A percentile compares a stretch with the other conserved stretches of the same genome.
Conservation (phyloP, 2,797 vertebrate species). For the Lacerta agilis region DNA sequence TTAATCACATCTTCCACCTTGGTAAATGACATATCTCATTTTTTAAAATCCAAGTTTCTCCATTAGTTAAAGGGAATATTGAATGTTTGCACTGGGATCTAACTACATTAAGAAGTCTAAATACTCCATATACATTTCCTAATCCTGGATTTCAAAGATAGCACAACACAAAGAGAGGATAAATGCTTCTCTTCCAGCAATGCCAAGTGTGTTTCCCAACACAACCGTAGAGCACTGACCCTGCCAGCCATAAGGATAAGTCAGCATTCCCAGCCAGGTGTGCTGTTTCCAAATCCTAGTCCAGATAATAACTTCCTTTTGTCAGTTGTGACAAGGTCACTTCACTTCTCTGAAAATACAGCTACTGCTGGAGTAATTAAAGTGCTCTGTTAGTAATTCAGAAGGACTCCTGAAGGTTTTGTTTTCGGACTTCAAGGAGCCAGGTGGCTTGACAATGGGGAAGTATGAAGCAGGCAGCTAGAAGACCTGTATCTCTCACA, state of each 20-base stretch:
- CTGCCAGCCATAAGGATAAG: slow-evolving; percentile 50
- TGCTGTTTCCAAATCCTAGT: slow-evolving; percentile 25
- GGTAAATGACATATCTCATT: slow-evolving; percentile 57
- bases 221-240: slow-evolving; percentile 35
- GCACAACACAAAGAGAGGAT: slow-evolving; percentile 47
- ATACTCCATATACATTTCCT: slow-evolving; percentile 59
- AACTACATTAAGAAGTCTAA: slow-evolving; percentile 50
- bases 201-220: slow-evolving; percentile 49
- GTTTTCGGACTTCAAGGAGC: slow-evolving; percentile 35
- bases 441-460: slow-evolving; percentile 42
- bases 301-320: slow-evolving; percentile 53
- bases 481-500: slow-evolving; percentile 18
- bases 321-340: slow-evolving; percentile 46
- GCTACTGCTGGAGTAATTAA: slow-evolving; percentile 53
- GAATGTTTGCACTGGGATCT: slow-evolving; percentile 48
- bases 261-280: slow-evolving; percentile 43
- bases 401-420: slow-evolving; percentile 18
- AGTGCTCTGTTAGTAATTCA: slow-evolving; percentile 37
- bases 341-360: slow-evolving; percentile 45
- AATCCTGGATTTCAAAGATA: slow-evolving; percentile 41
- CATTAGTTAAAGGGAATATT: background rate
- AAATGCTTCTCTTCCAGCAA: slow-evolving; percentile 55
- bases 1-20: slow-evolving; percentile 21
- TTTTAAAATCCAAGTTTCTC: slow-evolving; percentile 14
- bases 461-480: background rate